Evolutionary conservation across 2,113 vertebrate species (phyloP).

Genomic region (Malurus cyaneus): DNA sequence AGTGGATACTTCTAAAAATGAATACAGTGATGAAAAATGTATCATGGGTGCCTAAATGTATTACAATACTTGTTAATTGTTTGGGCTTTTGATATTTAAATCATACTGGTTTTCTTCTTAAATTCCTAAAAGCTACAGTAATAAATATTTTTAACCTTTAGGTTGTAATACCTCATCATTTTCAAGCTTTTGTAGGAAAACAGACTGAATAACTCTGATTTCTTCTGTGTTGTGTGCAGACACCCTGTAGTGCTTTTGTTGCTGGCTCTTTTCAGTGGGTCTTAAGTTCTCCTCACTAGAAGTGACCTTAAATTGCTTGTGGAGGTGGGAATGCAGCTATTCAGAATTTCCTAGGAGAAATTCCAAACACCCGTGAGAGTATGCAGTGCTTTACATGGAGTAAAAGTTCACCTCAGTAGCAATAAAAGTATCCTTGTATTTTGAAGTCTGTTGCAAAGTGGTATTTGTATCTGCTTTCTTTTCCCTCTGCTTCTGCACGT

Average conservation of each 20-base stretch:
- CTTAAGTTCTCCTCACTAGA: neutral
- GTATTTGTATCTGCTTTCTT: neutral
- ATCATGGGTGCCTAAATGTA: neutral
- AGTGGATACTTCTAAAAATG: slow-evolving; percentile 41
- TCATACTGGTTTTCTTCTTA: neutral
- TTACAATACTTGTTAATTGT: neutral
- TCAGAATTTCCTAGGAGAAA: slow-evolving; percentile 28
- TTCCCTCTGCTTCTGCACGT: neutral
- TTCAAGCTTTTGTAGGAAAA: neutral
- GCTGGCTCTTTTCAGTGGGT: neutral
- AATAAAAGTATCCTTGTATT: slow-evolving; percentile 5
- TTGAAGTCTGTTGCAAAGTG: neutral
- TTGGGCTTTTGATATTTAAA: neutral
- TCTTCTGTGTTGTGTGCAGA: neutral
- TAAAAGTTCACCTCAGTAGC: neutral
- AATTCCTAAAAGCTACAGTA: neutral
- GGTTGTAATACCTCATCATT: neutral
- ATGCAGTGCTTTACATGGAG: neutral
- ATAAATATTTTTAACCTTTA: neutral
- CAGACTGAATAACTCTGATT: neutral
- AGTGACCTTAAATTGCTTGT: neutral
- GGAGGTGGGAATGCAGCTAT: neutral
- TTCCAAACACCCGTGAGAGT: neutral
- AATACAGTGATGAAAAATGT: slow-evolving; percentile 9
- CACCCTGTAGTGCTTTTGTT: neutral